These are phyloP conservation scores for Fissipunctia ypsillon DNA, from an alignment of 2,888 invertebrate species.

Conservation along the genomic window DNA sequence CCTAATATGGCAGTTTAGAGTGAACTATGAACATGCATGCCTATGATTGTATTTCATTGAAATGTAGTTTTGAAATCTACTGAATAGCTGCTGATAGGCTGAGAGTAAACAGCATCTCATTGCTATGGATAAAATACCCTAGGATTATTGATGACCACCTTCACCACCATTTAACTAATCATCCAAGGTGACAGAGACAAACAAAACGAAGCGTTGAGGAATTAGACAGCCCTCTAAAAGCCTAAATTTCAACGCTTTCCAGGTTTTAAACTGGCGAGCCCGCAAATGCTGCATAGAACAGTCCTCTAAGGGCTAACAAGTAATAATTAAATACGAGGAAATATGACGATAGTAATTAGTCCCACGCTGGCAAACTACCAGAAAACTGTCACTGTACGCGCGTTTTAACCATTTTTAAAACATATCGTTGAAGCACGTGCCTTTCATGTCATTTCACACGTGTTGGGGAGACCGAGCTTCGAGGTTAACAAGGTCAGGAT, in stretches of 20 bases:
- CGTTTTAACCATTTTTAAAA: constrained; percentile 32
- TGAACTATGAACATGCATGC: background rate
- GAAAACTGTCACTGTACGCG: constrained; percentile 27
- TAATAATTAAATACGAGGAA: constrained; percentile 33
- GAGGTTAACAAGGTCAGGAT: constrained; percentile 17
- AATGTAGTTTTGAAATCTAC: background rate
- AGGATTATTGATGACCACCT: background rate
- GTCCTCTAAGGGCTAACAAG: background rate
- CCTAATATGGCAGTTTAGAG: background rate
- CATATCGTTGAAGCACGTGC: constrained; percentile 29
- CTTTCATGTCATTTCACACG: constrained; percentile 4
- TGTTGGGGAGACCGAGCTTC: background rate
- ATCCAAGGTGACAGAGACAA: background rate
- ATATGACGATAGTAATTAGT: constrained; percentile 43
- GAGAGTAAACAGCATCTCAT: background rate
- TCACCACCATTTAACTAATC: background rate
- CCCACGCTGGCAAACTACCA: constrained; percentile 42
- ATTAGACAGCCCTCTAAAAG: background rate
- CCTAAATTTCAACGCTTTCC: background rate
- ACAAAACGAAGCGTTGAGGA: too few species aligned
- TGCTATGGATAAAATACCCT: background rate
- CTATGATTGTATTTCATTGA: background rate
- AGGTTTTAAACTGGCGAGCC: background rate
- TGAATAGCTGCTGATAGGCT: background rate
- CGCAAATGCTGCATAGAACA: background rate